phyloP scores from a whole-genome alignment of 2,888 invertebrate genomes.

The Macrosoma leucophasiata region DNA sequence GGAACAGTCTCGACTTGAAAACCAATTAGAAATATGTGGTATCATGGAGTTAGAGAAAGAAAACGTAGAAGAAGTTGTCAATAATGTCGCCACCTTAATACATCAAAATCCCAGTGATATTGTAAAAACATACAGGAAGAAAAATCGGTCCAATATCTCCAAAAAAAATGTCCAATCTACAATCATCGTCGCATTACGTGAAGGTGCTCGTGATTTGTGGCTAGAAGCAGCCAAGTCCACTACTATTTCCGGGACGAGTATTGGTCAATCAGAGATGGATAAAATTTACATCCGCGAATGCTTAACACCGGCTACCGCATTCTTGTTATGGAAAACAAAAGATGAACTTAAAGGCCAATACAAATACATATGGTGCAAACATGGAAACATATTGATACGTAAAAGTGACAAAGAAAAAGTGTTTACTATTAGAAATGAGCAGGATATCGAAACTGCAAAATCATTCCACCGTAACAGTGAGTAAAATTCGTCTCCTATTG shows the following conservation, averaged over 20 bases:
- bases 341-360: constrained; percentile 12
- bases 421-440: neutral
- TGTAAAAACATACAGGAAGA: too few species aligned
- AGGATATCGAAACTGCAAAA: too few species aligned
- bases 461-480: neutral
- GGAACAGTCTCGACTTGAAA: constrained; percentile 5
- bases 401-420: constrained; percentile 12
- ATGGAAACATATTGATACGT: constrained; percentile 10
- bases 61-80: constrained; percentile 4
- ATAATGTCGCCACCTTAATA: constrained; percentile 2
- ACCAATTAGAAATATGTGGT: constrained; percentile 13
- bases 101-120: neutral
- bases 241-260: too few species aligned
- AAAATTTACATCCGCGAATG: constrained; percentile 11
- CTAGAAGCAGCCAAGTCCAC: constrained; percentile 4
- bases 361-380: constrained; percentile 18
- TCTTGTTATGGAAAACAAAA: constrained; percentile 13
- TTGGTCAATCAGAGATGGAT: neutral
- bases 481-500: too few species aligned
- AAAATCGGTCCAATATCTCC: too few species aligned
- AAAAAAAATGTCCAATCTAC: too few species aligned
- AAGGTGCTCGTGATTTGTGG: constrained; percentile 2
- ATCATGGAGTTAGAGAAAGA: constrained; percentile 5
- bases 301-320: constrained; percentile 11
- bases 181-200: constrained; percentile 3